Evolutionary conservation across 2,888 invertebrate genomes (phyloP), one percentile per base, ranked within the genome.

Genomic region (Tolmerus cingulatus): DNA sequence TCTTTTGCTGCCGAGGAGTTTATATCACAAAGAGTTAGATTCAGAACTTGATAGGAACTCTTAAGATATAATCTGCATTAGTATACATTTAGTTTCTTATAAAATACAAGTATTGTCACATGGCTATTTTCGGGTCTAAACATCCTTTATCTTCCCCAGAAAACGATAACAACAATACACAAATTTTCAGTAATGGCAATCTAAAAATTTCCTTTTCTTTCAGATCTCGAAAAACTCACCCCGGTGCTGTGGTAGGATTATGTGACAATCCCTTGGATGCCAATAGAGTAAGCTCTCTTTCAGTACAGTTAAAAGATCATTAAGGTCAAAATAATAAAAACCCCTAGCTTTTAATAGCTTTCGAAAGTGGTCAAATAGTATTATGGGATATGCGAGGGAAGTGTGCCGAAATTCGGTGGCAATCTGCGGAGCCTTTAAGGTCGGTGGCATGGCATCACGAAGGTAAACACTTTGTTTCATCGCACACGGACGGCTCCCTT

Each of bases 361-460:
- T 96, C 94, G 99, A 99, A 93, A 95, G 96, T 89, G 99, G 99
- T 30, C 96, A 97, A 91, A 95, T 99, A 90, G 98, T 97, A 79
- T 94, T 98, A 90, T 99, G 99, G 99, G 99, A 99, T 94, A 94
- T 99, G 91, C 96, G 96, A 90, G 95, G 94, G 90, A 97, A 97
- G 93, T 93, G 93, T 90, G 98, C 97, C 66, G 99, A 99, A 91
- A 95, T 96, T 93, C 95, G 98, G 91, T 97, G 96, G 93, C 95
- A 95, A 91, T 94, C 96, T 87, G 94, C 94, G 37, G 97, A 97
- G 92, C 95, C 95, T 86, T 94, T 98, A 90, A 95, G 96, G 91
- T 98, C 98, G 86, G 95, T 98, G 90, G 95, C 97, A 89, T 99
- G 99, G 99, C 98, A 99, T 93, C 96, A 97, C 93, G 99, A 99